These are phyloP conservation scores for Dryocosmus kuriphilus DNA, from an alignment of 2,888 invertebrate species.

Conservation along the genomic window DNA sequence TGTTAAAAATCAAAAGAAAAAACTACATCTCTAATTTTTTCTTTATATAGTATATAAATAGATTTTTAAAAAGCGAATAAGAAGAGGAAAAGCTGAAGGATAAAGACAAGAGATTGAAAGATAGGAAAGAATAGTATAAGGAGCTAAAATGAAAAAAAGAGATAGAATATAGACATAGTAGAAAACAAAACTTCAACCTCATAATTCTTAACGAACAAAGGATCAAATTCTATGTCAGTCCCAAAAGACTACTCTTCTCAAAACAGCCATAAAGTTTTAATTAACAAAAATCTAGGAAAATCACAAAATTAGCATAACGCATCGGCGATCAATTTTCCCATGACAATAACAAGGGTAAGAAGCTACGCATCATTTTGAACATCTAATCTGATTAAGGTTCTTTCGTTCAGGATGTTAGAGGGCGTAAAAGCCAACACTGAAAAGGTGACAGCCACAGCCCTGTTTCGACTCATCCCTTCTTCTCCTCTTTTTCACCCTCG, in stretches of 20 bases:
- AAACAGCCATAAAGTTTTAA: neutral
- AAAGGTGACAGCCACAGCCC: slow-evolving; percentile 57
- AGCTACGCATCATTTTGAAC: slow-evolving; percentile 32
- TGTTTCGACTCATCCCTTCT: slow-evolving; percentile 53
- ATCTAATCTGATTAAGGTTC: slow-evolving; percentile 49
- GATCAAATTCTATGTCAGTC: neutral
- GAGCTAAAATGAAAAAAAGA: neutral
- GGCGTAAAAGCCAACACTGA: slow-evolving; percentile 54
- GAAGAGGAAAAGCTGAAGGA: too few relatives aligned
- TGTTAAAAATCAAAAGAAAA: too few relatives aligned
- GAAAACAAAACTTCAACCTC: neutral
- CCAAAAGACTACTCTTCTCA: neutral
- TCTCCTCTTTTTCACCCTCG: slow-evolving; percentile 41
- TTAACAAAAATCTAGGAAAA: neutral
- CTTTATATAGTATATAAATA: too few relatives aligned
- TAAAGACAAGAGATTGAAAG: too few relatives aligned
- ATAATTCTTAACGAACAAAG: neutral
- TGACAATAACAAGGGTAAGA: slow-evolving; percentile 1
- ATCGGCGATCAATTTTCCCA: slow-evolving; percentile 4
- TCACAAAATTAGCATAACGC: neutral
- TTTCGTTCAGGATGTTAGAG: slow-evolving; percentile 44
- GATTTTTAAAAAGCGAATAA: too few relatives aligned
- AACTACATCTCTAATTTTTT: too few relatives aligned
- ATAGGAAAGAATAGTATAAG: neutral
- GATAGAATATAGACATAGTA: neutral